Conservation (phyloP, 2,113 vertebrate genomes). For the Oenanthe oenanthe region DNA sequence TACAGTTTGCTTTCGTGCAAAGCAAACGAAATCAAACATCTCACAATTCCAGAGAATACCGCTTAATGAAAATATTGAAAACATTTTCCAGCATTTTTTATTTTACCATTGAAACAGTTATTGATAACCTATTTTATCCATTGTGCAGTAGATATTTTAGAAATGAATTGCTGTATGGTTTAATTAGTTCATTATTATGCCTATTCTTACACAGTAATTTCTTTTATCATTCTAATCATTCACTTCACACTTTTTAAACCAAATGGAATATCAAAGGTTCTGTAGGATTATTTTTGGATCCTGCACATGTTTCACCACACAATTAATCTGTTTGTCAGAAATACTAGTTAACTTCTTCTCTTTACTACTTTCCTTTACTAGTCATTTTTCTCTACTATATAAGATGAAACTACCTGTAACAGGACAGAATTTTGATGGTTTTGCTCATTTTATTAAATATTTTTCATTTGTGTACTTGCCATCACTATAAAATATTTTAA, state of each 20-base stretch:
- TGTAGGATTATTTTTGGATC: slow-evolving; percentile 60
- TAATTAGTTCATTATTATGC: slow-evolving; percentile 71
- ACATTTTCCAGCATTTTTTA: slow-evolving; percentile 44
- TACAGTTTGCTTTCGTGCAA: background rate
- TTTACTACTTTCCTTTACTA: slow-evolving; percentile 48
- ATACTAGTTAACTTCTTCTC: slow-evolving; percentile 44
- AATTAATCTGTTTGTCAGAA: slow-evolving; percentile 73
- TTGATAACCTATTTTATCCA: slow-evolving; percentile 71
- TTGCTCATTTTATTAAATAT: background rate
- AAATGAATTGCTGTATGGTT: slow-evolving; percentile 69
- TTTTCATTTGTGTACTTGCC: background rate
- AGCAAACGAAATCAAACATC: slow-evolving; percentile 33
- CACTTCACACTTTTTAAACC: slow-evolving; percentile 57
- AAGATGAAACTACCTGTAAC: background rate
- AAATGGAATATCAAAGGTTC: slow-evolving; percentile 67
- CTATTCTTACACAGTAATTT: slow-evolving; percentile 67
- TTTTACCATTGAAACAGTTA: slow-evolving; percentile 59
- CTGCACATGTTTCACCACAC: slow-evolving; percentile 57
- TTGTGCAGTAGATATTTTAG: slow-evolving; percentile 69
- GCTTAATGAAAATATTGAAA: slow-evolving; percentile 53
- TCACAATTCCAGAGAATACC: background rate
- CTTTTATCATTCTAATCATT: slow-evolving; percentile 73
- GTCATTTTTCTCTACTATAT: background rate
- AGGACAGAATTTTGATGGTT: background rate
- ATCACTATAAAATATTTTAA: slow-evolving; percentile 5